Evolutionary conservation across 1,140 invertebrate genomes (phyloP), one percentile per base, ranked within the genome.

Genomic region (Zaprionus gabonicus): DNA sequence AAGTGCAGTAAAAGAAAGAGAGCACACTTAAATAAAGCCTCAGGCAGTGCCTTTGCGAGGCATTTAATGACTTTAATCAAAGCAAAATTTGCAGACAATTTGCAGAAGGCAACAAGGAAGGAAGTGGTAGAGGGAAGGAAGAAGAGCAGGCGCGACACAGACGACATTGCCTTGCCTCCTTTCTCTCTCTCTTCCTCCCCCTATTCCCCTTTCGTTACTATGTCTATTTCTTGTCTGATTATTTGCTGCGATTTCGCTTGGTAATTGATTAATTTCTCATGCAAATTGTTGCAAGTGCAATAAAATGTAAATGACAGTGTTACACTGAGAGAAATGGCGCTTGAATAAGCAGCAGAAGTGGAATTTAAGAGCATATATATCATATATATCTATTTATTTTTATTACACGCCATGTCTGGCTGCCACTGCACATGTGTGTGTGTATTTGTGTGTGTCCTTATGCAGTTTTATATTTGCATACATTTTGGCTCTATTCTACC

Each of bases 71-170:
- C 17, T 15, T 15, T 41, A 71, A 78, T 67, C 58, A 69, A 69
- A 69, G 34, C 53, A 70, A 38, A 72, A 68, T 34, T 55, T 68
- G 67, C 23, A 81, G 81, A 84, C 85, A 88, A 87, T 88, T 88
- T 88, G 64, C 82, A 17, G n/a, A 3, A 17, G 2, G 6, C 41
- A 46, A 12, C 4, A 46, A 3, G n/a, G 7, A 46, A 46, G 36
- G 13, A 46, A 46, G 17, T 17, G 7, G 9, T 34, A 10, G 31
- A 34, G 31, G 3, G 0, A 0, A 34, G 3, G 31, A 9, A 34
- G 9, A 3, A 9, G 3, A 9, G 3, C 2, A 1, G 41, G 2
- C 15, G 41, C 15, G 15, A 7, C 41, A 0, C 41, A 44, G 6
- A 64, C 60, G 20, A 65, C 70, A 65, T 69, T 74, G n/a, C n/a